phyloP scores from a whole-genome alignment of 2,888 invertebrate genomes.

The Lissocephala sabroskyi region DNA sequence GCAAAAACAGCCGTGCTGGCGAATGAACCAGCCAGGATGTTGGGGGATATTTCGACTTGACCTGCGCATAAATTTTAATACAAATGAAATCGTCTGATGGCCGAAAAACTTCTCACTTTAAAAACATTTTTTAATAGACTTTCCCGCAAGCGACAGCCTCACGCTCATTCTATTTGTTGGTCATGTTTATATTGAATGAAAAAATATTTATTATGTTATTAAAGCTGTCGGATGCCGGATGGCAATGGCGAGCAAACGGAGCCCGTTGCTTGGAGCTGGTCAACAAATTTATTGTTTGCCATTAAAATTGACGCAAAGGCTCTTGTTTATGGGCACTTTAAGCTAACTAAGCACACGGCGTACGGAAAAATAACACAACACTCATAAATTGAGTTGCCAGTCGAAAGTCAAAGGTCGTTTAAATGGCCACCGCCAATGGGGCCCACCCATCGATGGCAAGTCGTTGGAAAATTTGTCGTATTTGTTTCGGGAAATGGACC shows the following conservation, averaged over 20 bases:
- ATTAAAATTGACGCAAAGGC: slow-evolving; percentile 56
- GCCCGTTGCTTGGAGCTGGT: background rate
- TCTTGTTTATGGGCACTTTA: slow-evolving; percentile 62
- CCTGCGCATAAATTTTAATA: slow-evolving; percentile 61
- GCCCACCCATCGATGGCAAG: too few relatives aligned
- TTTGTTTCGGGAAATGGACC: too few relatives aligned
- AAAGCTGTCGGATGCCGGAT: slow-evolving; percentile 19
- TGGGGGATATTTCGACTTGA: too few relatives aligned
- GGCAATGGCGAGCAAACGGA: background rate
- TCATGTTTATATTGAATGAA: slow-evolving; percentile 17
- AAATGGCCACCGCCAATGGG: too few relatives aligned
- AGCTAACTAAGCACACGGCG: slow-evolving; percentile 32
- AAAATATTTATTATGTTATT: slow-evolving; percentile 19
- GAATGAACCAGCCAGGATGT: too few relatives aligned
- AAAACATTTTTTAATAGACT: too few relatives aligned
- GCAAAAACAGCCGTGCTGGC: slow-evolving; percentile 64
- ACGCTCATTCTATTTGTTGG: slow-evolving; percentile 28
- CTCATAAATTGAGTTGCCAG: slow-evolving; percentile 59
- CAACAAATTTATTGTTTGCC: slow-evolving; percentile 45
- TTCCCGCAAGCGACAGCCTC: slow-evolving; percentile 9
- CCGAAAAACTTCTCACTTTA: slow-evolving; percentile 16
- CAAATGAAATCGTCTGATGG: slow-evolving; percentile 45
- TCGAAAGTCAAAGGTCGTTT: slow-evolving; percentile 58
- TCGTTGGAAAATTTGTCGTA: too few relatives aligned
- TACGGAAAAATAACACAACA: too few relatives aligned